Base-by-base conservation (phyloP, 2,888 invertebrate genomes). In the Andricus quercusramuli region DNA sequence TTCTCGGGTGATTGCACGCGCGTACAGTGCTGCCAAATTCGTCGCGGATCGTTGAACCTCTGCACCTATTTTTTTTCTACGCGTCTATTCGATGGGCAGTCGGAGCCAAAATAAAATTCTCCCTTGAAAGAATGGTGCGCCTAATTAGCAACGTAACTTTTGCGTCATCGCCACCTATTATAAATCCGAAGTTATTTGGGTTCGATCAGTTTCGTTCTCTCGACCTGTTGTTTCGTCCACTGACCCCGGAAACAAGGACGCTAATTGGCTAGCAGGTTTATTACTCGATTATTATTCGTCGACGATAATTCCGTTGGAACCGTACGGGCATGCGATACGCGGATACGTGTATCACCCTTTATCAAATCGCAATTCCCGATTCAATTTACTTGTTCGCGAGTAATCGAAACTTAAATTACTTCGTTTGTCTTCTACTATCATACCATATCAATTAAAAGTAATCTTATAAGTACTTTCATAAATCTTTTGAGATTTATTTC, bases 61-160 rank as follows among this genome's bases (percentile, higher is more conserved):
- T 59, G 25, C 13, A 44, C 29, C 79, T 79, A 80, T 68, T 80
- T 77, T 80, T 67, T 80, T 80, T 67, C 44, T 41, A 8, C 68
- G 41, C 17, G 65, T 78, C 84, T 80, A 81, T 81, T 78, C n/a
- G 67, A 66, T 15, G 68, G 77, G 64, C 80, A 74, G 25, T 76
- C 32, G 62, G 78, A 66, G 79, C 77, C 81, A 80, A 83, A 83
- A 83, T 78, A 81, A 82, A 81, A 83, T 79, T 20, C n/a, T 29
- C 79, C 78, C 79, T 79, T 78, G 81, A 78, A 79, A 81, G 80
- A 77, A 80, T 62, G 78, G 74, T 29, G 41, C 76, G 62, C 65
- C 78, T 79, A 80, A 82, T 80, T 82, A 76, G 56, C 80, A 78
- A 65, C 62, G 79, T 79, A 25, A 79, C 79, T 79, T 82, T 79